Evolutionary conservation across 1,140 invertebrate species (phyloP), one percentile per base, ranked within the genome.

Genomic region (Musca vetustissima): DNA sequence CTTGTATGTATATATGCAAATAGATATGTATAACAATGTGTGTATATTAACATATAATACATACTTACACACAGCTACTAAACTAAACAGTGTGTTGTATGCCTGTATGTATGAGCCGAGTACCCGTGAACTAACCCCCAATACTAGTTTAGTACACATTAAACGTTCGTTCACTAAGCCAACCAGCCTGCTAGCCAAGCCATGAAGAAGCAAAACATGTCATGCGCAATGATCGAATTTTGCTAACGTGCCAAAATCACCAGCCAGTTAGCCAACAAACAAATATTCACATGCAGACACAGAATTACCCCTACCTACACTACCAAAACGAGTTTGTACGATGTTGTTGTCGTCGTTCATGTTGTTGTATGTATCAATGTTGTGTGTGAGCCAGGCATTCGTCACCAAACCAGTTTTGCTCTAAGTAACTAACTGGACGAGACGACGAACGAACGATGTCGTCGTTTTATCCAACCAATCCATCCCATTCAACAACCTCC

Each of bases 211-310:
- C 36, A 43, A 43, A 43, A 43, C 36, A 61, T 61, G 57, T 61
- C 57, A 61, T 61, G 57, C 57, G 57, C 57, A 61, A 17, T 61
- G 57, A 32, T 61, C 57, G 22, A 61, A 43, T 61, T 61, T 59
- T 61, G 57, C 57, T 61, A 61, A 61, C n/a, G 57, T 61, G n/a
- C 57, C 32, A 36, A 28, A 57, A 57, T 15, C 24, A 14, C 11
- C 13, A 43, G 13, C 36, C 28, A 32, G 28, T n/a, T n/a, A 28
- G 28, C 28, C 28, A 28, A 32, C n/a, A n/a, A 61, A 36, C 57
- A 61, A 36, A n/a, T n/a, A n/a, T 13, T 36, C 28, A 14, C 28
- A 19, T n/a, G 28, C 28, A 19, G n/a, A 43, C 57, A 17, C 28
- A 9, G 28, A 43, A 28, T n/a, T 59, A 61, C 57, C 57, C 57